Evolutionary conservation across 2,888 invertebrate genomes (phyloP).

Genomic region (Athetis lepigone): DNA sequence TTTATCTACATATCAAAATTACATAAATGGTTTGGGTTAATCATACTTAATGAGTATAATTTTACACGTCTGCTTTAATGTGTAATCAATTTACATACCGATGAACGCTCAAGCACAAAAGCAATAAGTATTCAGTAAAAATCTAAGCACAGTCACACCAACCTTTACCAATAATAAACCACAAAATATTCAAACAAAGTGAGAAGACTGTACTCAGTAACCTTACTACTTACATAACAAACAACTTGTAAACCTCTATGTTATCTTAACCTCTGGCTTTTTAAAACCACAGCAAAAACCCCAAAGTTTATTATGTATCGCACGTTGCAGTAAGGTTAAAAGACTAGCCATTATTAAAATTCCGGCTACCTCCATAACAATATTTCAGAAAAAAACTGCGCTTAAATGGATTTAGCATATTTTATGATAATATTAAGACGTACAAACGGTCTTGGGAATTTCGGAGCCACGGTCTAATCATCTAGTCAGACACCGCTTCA

Average conservation of each 20-base stretch:
- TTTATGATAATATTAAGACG: constrained; percentile 78
- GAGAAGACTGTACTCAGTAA: constrained; percentile 41
- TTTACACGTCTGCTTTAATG: no score
- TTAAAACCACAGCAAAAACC: constrained; percentile 57
- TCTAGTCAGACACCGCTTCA: constrained; percentile 62
- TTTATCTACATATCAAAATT: no score
- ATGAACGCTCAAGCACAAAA: no score
- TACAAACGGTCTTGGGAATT: constrained; percentile 72
- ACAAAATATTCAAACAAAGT: constrained; percentile 25
- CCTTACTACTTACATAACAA: constrained; percentile 54
- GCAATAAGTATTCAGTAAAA: no score
- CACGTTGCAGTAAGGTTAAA: constrained; percentile 62
- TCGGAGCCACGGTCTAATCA: constrained; percentile 61
- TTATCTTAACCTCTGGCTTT: no score
- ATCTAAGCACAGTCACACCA: background rate
- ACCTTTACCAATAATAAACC: constrained; percentile 17
- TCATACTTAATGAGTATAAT: no score
- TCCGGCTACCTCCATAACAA: constrained; percentile 79
- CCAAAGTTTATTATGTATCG: constrained; percentile 73
- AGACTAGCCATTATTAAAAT: constrained; percentile 76
- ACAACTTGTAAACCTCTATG: constrained; percentile 63
- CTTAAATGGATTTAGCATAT: constrained; percentile 84
- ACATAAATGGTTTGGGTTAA: no score
- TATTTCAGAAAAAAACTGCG: constrained; percentile 82
- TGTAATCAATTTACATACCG: no score